Conservation (phyloP, 2,888 invertebrate species). For the Philhelius pedissequus region DNA sequence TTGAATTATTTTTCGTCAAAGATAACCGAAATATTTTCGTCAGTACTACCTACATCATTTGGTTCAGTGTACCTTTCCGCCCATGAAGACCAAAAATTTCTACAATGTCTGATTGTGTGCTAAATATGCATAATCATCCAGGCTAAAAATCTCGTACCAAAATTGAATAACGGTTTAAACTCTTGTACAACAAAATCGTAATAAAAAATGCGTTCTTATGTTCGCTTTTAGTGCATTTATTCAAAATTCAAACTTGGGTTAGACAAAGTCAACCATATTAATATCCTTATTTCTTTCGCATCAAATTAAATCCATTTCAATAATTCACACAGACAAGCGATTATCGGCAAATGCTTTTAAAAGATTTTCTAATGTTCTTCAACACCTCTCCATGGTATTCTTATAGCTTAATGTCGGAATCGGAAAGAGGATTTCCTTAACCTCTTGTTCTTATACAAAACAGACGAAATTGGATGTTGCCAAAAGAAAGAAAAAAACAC, state of each 20-base stretch:
- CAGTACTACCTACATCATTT: too few species aligned
- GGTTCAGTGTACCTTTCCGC: too few species aligned
- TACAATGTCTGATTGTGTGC: too few species aligned
- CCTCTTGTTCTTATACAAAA: background rate
- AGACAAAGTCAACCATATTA: background rate
- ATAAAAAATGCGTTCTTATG: background rate
- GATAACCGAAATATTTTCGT: too few species aligned
- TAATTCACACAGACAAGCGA: slow-evolving; percentile 62
- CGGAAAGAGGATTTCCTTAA: slow-evolving; percentile 32
- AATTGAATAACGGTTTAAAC: too few species aligned
- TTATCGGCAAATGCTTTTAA: slow-evolving; percentile 65
- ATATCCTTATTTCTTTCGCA: slow-evolving; percentile 25
- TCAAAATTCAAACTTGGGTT: background rate
- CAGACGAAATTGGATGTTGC: slow-evolving; percentile 44
- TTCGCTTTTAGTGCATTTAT: background rate
- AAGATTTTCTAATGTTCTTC: slow-evolving; percentile 35
- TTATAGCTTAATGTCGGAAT: background rate
- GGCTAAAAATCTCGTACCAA: too few species aligned
- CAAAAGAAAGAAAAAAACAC: slow-evolving; percentile 13
- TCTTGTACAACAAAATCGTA: background rate
- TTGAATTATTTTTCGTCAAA: too few species aligned
- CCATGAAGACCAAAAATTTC: too few species aligned
- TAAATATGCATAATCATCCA: too few species aligned
- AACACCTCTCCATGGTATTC: slow-evolving; percentile 23
- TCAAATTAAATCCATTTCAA: slow-evolving; percentile 62